A percentile compares a stretch with the other conserved stretches of the same genome.
phyloP scores from a whole-genome alignment of 1,140 invertebrate genomes.

The Pogonus chalceus region DNA sequence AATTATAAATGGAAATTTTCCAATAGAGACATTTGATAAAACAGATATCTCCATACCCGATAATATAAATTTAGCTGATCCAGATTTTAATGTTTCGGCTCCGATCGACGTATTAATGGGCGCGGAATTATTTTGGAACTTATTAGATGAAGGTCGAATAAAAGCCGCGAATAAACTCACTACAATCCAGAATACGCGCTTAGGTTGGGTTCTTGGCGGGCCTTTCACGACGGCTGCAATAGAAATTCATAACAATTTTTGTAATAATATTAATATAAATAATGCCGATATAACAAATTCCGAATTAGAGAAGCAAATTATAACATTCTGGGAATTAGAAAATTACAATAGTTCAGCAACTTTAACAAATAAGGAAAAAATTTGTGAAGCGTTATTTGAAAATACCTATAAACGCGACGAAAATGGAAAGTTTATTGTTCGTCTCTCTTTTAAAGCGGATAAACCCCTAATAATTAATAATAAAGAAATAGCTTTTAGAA shows the following conservation, averaged over 20 bases:
- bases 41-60: slow-evolving; percentile 19
- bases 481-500: too few relatives aligned
- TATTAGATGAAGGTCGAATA: slow-evolving; percentile 21
- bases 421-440: too few relatives aligned
- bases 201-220: slow-evolving; percentile 19
- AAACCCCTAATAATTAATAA: too few relatives aligned
- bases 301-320: slow-evolving; percentile 10
- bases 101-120: slow-evolving; percentile 26
- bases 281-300: neutral
- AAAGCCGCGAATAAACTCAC: slow-evolving; percentile 11
- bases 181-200: slow-evolving; percentile 12
- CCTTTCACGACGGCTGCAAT: too few relatives aligned
- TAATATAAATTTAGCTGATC: slow-evolving; percentile 26
- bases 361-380: too few relatives aligned
- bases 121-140: slow-evolving; percentile 20
- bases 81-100: slow-evolving; percentile 20
- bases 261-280: too few relatives aligned
- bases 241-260: too few relatives aligned
- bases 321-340: too few relatives aligned
- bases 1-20: slow-evolving; percentile 11
- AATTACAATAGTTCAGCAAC: too few relatives aligned
- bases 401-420: too few relatives aligned
- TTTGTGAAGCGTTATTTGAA: too few relatives aligned
- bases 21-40: neutral
- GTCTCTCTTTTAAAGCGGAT: too few relatives aligned